These are phyloP conservation scores for Andrena cerasifolii DNA, from an alignment of 1,140 invertebrate genomes.

Conservation along the genomic window DNA sequence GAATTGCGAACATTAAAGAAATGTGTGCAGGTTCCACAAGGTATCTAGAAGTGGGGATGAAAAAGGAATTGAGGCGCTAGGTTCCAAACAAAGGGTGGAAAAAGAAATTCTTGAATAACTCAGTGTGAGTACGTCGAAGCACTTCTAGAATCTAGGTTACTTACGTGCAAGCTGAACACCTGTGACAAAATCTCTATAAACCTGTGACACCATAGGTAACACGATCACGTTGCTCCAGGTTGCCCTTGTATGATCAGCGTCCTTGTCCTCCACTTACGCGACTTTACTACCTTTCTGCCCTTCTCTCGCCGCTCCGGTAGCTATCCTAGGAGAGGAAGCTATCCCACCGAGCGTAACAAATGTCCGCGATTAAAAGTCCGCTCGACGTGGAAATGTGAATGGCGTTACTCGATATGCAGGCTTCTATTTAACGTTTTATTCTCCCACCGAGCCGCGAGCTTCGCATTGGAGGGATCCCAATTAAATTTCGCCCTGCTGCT, in stretches of 20 bases:
- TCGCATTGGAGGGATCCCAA: neutral
- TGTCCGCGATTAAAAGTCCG: conserved; percentile 66
- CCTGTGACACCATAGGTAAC: conserved; percentile 19
- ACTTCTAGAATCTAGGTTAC: conserved; percentile 4
- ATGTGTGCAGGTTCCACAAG: too few relatives aligned
- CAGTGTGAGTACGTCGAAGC: too few relatives aligned
- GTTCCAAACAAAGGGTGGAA: too few relatives aligned
- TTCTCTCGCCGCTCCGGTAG: conserved; percentile 38
- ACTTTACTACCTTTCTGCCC: conserved; percentile 44
- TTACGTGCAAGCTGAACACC: conserved; percentile 45
- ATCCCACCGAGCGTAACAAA: conserved; percentile 60
- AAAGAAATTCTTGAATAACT: neutral
- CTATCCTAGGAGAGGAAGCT: conserved; percentile 30
- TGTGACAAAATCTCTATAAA: conserved; percentile 55
- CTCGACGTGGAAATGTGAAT: conserved; percentile 61
- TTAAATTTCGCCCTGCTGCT: conserved; percentile 1
- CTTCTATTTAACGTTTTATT: conserved; percentile 1
- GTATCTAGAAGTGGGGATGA: too few relatives aligned
- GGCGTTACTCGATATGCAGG: conserved; percentile 45
- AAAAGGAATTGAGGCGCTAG: too few relatives aligned
- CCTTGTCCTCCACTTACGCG: conserved; percentile 30
- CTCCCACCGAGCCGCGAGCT: neutral
- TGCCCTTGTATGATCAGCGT: conserved; percentile 9
- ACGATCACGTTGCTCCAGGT: conserved; percentile 29
- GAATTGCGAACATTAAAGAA: too few relatives aligned